phyloP scores from a whole-genome alignment of 1,140 invertebrate species.

The Prorops nasuta region DNA sequence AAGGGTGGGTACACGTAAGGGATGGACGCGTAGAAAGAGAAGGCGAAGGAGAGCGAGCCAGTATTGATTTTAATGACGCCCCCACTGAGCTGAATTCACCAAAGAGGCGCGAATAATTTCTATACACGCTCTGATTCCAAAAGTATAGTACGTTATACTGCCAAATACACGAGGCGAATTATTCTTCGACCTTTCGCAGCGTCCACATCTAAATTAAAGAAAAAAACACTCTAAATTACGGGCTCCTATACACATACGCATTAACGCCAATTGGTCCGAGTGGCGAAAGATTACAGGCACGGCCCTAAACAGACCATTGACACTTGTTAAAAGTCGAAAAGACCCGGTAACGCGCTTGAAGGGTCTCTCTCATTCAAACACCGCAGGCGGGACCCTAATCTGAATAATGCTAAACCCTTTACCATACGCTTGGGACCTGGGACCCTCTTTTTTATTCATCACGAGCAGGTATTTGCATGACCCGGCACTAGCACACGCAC shows the following conservation, averaged over 20 bases:
- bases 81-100: constrained; percentile 45
- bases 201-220: too few species aligned
- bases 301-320: too few species aligned
- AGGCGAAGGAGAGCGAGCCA: constrained; percentile 33
- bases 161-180: too few species aligned
- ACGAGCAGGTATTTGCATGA: constrained; percentile 44
- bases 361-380: constrained; percentile 34
- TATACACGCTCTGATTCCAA: constrained; percentile 38
- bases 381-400: constrained; percentile 41
- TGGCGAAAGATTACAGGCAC: too few species aligned
- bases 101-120: constrained; percentile 48
- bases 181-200: too few species aligned
- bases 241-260: too few species aligned
- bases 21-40: background rate
- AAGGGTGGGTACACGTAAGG: background rate
- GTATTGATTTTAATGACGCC: constrained; percentile 59
- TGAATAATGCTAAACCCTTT: constrained; percentile 46
- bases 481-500: constrained; percentile 11
- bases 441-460: constrained; percentile 47
- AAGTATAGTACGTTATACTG: constrained; percentile 10
- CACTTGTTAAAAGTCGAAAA: constrained; percentile 38
- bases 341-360: constrained; percentile 31
- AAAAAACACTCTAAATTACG: too few species aligned
- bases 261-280: too few species aligned
- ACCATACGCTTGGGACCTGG: constrained; percentile 6